Conservation (phyloP, 2,888 invertebrate species). For the Patella pellucida region DNA sequence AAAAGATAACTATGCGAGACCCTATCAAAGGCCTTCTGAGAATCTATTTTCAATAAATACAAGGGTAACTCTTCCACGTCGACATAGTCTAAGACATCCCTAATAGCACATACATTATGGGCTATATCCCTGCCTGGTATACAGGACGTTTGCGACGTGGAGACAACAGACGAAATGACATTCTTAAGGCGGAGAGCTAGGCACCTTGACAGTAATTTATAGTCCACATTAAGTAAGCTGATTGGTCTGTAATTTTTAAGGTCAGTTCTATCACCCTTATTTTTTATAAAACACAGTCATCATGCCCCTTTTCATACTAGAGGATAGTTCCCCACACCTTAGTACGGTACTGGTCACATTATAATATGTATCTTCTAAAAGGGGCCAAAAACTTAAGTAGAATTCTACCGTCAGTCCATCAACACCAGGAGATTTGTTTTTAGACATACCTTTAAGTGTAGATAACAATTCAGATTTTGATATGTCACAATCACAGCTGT, state of each 20-base stretch:
- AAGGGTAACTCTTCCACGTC: slow-evolving; percentile 36
- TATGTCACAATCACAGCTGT: slow-evolving; percentile 5
- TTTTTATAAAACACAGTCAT: slow-evolving; percentile 37
- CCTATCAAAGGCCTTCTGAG: slow-evolving; percentile 47
- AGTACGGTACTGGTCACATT: slow-evolving; percentile 23
- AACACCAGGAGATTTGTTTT: slow-evolving; percentile 36
- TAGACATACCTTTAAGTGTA: slow-evolving; percentile 30
- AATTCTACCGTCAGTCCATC: slow-evolving; percentile 42
- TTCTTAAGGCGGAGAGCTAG: slow-evolving; percentile 33
- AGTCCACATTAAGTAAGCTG: slow-evolving; percentile 40
- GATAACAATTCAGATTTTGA: slow-evolving; percentile 12
- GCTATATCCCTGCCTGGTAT: slow-evolving; percentile 41
- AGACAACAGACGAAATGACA: slow-evolving; percentile 34
- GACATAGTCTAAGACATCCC: slow-evolving; percentile 39
- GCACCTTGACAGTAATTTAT: slow-evolving; percentile 42
- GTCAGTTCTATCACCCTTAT: slow-evolving; percentile 25
- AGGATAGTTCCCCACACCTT: slow-evolving; percentile 23
- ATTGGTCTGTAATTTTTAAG: slow-evolving; percentile 45
- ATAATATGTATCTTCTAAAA: slow-evolving; percentile 27
- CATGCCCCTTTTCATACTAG: slow-evolving; percentile 22
- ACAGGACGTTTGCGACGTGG: slow-evolving; percentile 40
- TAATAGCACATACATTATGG: slow-evolving; percentile 40
- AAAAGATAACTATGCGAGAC: slow-evolving; percentile 40
- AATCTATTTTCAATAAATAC: slow-evolving; percentile 41
- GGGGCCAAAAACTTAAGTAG: slow-evolving; percentile 30